A percentile compares a stretch with the other conserved stretches of the same genome.
phyloP scores from a whole-genome alignment of 2,113 vertebrate species.

The Rynchops niger region DNA sequence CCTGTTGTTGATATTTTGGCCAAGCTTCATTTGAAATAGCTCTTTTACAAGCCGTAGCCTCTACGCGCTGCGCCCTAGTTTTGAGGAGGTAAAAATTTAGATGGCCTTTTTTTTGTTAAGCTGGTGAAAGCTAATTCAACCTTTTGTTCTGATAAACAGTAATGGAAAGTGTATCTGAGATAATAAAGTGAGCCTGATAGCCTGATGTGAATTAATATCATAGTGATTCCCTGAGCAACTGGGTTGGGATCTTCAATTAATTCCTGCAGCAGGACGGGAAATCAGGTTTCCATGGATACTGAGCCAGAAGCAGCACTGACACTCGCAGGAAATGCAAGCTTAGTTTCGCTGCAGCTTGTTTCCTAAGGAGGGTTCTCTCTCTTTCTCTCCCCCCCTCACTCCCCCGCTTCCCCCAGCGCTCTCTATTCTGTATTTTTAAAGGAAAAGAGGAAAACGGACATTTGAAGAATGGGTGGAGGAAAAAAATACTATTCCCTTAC shows the following conservation, averaged over 20 bases:
- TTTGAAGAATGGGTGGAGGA: background rate
- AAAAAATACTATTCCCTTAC: background rate
- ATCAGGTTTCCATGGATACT: slow-evolving; percentile 67
- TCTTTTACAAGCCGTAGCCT: background rate
- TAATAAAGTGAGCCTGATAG: background rate
- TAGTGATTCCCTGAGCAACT: background rate
- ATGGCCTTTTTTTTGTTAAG: background rate
- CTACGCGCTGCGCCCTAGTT: background rate
- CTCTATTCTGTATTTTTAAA: background rate
- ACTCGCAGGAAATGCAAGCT: background rate
- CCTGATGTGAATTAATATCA: background rate
- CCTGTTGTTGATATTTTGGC: background rate
- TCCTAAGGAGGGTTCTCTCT: background rate
- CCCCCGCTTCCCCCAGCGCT: accelerated
- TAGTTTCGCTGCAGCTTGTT: background rate
- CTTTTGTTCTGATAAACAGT: background rate
- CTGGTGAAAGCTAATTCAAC: background rate
- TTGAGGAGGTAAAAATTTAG: background rate
- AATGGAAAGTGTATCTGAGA: background rate
- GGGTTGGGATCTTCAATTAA: slow-evolving; percentile 22
- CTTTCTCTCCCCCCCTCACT: background rate
- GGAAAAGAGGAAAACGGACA: background rate
- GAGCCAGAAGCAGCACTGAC: slow-evolving; percentile 16
- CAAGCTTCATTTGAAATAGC: background rate
- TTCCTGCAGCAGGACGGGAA: slow-evolving; percentile 46